Conservation (phyloP, 2,113 vertebrate genomes). For the Galbula dea region DNA sequence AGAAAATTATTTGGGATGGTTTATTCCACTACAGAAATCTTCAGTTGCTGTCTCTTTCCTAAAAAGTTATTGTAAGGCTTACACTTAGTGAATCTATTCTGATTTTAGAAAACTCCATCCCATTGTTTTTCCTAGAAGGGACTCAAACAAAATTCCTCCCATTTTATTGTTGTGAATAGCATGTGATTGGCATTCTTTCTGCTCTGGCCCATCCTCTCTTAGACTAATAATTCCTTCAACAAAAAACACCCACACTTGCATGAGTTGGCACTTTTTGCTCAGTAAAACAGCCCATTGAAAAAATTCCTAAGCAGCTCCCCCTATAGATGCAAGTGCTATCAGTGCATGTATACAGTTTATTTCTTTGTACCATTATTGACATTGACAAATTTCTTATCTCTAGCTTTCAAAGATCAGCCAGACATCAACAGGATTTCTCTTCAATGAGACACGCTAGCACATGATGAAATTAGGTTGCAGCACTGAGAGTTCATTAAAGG, state of each 20-base stretch:
- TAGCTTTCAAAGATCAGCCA: constrained; percentile 22
- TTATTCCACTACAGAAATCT: neutral
- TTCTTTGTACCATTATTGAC: neutral
- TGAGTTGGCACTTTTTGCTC: neutral
- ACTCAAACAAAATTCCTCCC: neutral
- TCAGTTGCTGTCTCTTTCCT: neutral
- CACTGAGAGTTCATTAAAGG: neutral
- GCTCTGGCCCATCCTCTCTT: neutral
- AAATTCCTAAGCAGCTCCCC: neutral
- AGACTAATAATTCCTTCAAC: neutral
- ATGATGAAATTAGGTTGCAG: neutral
- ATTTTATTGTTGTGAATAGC: neutral
- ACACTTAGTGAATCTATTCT: neutral
- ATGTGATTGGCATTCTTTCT: neutral
- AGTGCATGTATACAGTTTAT: neutral
- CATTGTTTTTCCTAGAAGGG: neutral
- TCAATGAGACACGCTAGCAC: neutral
- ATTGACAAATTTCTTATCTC: constrained; percentile 48
- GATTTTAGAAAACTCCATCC: neutral
- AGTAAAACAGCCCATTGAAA: neutral
- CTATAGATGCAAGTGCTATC: neutral
- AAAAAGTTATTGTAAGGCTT: neutral
- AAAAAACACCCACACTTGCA: constrained; percentile 1
- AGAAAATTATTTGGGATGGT: neutral
- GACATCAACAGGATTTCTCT: constrained; percentile 20